These are phyloP conservation scores for Gymnothorax reevesii DNA, from an alignment of 2,797 vertebrate species.

Conservation along the genomic window DNA sequence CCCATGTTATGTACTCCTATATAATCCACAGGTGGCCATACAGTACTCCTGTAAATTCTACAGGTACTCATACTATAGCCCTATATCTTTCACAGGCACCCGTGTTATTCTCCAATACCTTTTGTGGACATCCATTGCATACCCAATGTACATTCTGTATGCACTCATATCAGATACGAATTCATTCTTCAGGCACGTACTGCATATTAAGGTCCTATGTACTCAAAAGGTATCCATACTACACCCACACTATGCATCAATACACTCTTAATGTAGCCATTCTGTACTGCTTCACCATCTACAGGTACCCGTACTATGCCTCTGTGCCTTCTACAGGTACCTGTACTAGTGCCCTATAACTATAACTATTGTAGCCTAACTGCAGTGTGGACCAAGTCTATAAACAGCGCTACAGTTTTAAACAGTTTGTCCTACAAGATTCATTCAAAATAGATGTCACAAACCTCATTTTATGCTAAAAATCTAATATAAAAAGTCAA, in stretches of 20 bases:
- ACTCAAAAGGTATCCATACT: slow-evolving; percentile 75
- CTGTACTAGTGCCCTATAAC: neutral
- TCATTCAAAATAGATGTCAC: too few relatives aligned
- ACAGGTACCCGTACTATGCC: slow-evolving; percentile 55
- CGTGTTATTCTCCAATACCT: neutral
- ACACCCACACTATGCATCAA: slow-evolving; percentile 39
- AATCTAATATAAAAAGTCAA: too few relatives aligned
- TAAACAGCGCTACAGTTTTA: too few relatives aligned
- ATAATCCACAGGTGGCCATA: neutral
- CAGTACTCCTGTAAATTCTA: neutral
- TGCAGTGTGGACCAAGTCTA: too few relatives aligned
- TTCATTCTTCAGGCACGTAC: slow-evolving; percentile 53
- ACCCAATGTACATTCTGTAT: slow-evolving; percentile 38
- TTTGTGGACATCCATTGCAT: slow-evolving; percentile 54
- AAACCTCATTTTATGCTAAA: too few relatives aligned
- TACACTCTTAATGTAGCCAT: slow-evolving; percentile 54
- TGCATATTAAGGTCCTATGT: neutral
- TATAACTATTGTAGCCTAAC: neutral
- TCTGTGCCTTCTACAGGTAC: slow-evolving; percentile 54
- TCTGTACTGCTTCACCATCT: neutral
- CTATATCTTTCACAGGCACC: slow-evolving; percentile 55
- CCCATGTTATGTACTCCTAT: neutral
- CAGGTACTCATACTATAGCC: neutral
- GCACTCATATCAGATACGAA: slow-evolving; percentile 45
- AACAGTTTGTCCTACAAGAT: too few relatives aligned